Conservation (phyloP, 2,888 invertebrate genomes). For the Acrobasis suavella region DNA sequence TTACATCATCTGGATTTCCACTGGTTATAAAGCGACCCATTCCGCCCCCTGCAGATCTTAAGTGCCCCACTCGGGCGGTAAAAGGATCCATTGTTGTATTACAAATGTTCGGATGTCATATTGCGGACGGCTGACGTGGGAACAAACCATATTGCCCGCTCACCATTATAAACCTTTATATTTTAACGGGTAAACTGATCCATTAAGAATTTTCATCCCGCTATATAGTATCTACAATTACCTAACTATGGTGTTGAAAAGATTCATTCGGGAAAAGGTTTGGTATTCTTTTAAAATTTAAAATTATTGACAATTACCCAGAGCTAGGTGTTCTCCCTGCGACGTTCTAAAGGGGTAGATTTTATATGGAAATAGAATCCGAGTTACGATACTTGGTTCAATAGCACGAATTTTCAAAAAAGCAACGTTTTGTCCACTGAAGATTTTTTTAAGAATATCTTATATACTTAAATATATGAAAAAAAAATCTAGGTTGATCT, state of each 20-base stretch:
- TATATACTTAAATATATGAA: no score
- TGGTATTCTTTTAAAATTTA: no score
- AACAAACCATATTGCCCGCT: constrained; percentile 61
- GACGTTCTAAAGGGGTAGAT: no score
- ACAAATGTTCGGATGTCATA: constrained; percentile 77
- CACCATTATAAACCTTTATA: constrained; percentile 18
- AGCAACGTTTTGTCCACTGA: no score
- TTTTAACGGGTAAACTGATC: constrained; percentile 14
- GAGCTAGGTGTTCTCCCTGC: no score
- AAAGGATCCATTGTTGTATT: constrained; percentile 75
- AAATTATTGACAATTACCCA: no score
- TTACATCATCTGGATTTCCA: not conserved
- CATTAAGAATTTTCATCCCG: constrained; percentile 13
- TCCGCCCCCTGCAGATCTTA: constrained; percentile 52
- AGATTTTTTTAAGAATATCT: no score
- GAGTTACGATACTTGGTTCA: no score
- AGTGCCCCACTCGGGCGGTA: constrained; percentile 53
- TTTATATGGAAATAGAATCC: no score
- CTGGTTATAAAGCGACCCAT: constrained; percentile 26
- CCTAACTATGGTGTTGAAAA: not conserved
- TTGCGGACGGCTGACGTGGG: constrained; percentile 71
- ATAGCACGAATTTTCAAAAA: no score
- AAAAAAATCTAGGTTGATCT: no score
- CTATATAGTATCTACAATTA: no score
- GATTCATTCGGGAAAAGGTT: not conserved